phyloP scores from a whole-genome alignment of 2,888 invertebrate genomes.

The Rhingia rostrata region DNA sequence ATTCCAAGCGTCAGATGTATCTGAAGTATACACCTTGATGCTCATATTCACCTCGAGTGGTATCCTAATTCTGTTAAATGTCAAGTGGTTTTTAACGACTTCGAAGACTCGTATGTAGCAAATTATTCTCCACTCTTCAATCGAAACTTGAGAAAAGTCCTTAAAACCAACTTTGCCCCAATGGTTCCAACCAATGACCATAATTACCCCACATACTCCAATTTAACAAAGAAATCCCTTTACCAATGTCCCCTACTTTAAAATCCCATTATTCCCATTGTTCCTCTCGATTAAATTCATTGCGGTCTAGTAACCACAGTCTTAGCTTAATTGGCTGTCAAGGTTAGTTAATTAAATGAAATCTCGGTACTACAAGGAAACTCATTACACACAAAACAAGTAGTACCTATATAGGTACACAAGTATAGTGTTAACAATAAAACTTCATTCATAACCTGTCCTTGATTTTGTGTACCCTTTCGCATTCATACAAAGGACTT shows the following conservation, averaged over 20 bases:
- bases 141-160: no score
- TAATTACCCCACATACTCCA: no score
- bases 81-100: no score
- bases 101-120: no score
- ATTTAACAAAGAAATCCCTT: neutral
- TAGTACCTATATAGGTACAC: neutral
- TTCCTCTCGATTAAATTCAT: neutral
- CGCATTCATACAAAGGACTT: slow-evolving; percentile 23
- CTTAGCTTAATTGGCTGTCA: slow-evolving; percentile 42
- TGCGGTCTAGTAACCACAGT: slow-evolving; percentile 4
- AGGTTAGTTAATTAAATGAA: slow-evolving; percentile 35
- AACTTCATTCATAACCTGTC: slow-evolving; percentile 19
- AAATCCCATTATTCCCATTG: neutral
- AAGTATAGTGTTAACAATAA: neutral
- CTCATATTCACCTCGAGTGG: no score
- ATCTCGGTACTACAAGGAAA: slow-evolving; percentile 1
- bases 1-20: no score
- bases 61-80: no score
- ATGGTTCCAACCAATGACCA: no score
- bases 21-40: no score
- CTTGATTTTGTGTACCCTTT: slow-evolving; percentile 6
- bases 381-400: slow-evolving; percentile 3
- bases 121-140: no score
- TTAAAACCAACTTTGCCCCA: no score
- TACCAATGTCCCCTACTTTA: neutral